phyloP scores from a whole-genome alignment of 2,888 invertebrate species.

The Crepidodera aurea region DNA sequence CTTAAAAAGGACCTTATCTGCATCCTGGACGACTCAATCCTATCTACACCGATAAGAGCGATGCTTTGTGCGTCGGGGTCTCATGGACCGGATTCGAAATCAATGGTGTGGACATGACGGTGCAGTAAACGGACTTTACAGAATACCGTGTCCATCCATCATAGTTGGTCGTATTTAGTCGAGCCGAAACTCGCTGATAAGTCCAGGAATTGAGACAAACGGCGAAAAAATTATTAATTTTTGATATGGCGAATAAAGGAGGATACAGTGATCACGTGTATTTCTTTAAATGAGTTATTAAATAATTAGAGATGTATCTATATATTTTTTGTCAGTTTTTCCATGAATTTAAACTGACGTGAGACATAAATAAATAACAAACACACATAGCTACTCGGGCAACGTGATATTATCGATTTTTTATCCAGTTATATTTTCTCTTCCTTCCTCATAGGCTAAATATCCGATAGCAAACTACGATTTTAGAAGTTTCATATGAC shows the following conservation, averaged over 20 bases:
- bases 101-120: constrained; percentile 59
- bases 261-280: too few relatives aligned
- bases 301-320: too few relatives aligned
- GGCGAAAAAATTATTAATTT: not conserved
- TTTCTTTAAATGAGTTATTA: too few relatives aligned
- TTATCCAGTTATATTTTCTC: too few relatives aligned
- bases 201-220: constrained; percentile 16
- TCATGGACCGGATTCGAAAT: constrained; percentile 39
- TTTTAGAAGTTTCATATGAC: too few relatives aligned
- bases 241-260: not conserved
- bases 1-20: constrained; percentile 36
- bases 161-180: constrained; percentile 49
- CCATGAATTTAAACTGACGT: too few relatives aligned
- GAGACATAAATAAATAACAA: too few relatives aligned
- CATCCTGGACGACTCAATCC: constrained; percentile 47
- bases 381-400: too few relatives aligned
- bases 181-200: constrained; percentile 50
- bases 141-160: constrained; percentile 49
- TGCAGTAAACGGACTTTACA: constrained; percentile 50
- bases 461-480: too few relatives aligned
- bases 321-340: too few relatives aligned
- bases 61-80: constrained; percentile 24
- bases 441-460: too few relatives aligned
- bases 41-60: constrained; percentile 43
- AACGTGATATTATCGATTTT: too few relatives aligned